phyloP scores from a whole-genome alignment of 2,888 invertebrate species.

The Euproctis similis region DNA sequence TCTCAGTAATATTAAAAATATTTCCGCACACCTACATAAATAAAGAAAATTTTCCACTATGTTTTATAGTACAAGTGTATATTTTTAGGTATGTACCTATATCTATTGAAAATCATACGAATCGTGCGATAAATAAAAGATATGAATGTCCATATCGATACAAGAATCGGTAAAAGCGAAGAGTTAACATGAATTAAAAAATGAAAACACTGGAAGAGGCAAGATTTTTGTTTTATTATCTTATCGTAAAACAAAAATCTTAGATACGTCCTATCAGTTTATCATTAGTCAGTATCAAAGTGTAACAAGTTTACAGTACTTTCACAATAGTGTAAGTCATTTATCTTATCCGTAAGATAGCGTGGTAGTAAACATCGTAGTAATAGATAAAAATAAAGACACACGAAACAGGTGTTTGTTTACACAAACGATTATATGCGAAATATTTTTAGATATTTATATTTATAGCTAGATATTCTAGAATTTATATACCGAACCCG shows the following conservation, averaged over 20 bases:
- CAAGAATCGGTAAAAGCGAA: not conserved
- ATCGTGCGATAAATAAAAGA: slow-evolving; percentile 12
- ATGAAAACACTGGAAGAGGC: slow-evolving; percentile 5
- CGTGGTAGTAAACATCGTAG: slow-evolving; percentile 58
- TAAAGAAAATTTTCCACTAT: too few species aligned
- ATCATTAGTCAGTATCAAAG: slow-evolving; percentile 14
- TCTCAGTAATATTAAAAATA: too few species aligned
- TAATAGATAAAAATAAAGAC: slow-evolving; percentile 35
- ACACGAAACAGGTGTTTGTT: slow-evolving; percentile 24
- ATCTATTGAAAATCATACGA: too few species aligned
- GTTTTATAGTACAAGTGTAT: too few species aligned
- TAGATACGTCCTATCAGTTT: slow-evolving; percentile 6
- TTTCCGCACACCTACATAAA: too few species aligned
- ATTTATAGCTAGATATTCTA: not conserved
- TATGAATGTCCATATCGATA: not conserved
- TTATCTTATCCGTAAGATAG: slow-evolving; percentile 21
- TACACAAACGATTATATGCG: slow-evolving; percentile 5
- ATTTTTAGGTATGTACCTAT: too few species aligned
- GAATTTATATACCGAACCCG: too few species aligned
- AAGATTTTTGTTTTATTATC: slow-evolving; percentile 14
- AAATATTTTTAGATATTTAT: not conserved
- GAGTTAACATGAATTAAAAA: slow-evolving; percentile 4
- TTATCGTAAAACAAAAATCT: slow-evolving; percentile 22
- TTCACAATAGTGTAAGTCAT: slow-evolving; percentile 20
- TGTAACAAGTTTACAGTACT: slow-evolving; percentile 23